Percentiles rank a stretch among this genome's conserved stretches.
These are phyloP conservation scores for Anastrepha ludens DNA, from an alignment of 1,140 invertebrate species.

Conservation along the genomic window DNA sequence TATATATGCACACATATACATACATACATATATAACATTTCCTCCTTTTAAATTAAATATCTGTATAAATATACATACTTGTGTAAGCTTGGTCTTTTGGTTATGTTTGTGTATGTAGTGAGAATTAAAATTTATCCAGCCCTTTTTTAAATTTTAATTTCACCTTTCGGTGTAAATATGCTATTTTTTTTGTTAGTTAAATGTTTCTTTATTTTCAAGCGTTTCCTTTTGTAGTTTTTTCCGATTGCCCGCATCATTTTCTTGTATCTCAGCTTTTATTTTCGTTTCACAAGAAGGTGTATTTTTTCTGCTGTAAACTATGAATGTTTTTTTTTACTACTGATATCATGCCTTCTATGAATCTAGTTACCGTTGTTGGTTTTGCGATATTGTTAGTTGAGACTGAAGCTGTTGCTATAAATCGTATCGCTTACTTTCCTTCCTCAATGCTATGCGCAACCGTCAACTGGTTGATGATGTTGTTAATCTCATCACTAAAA, in stretches of 20 bases:
- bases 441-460: conserved; percentile 47
- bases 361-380: too few relatives aligned
- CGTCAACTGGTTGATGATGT: conserved; percentile 56
- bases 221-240: too few relatives aligned
- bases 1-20: neutral
- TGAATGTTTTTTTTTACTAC: too few relatives aligned
- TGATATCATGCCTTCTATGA: too few relatives aligned
- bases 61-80: neutral
- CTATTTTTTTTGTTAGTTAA: too few relatives aligned
- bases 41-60: neutral
- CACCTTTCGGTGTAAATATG: conserved; percentile 1
- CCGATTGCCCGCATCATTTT: too few relatives aligned
- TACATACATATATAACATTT: neutral
- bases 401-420: too few relatives aligned
- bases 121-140: conserved; percentile 71
- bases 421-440: conserved; percentile 20
- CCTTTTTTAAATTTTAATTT: conserved; percentile 69
- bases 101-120: conserved; percentile 17
- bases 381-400: too few relatives aligned
- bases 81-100: neutral
- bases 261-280: too few relatives aligned
- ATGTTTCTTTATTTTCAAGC: too few relatives aligned
- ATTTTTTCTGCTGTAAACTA: too few relatives aligned
- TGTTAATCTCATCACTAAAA: conserved; percentile 54
- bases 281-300: too few relatives aligned